phyloP scores from a whole-genome alignment of 2,113 vertebrate species.

The Perca schrenkii region DNA sequence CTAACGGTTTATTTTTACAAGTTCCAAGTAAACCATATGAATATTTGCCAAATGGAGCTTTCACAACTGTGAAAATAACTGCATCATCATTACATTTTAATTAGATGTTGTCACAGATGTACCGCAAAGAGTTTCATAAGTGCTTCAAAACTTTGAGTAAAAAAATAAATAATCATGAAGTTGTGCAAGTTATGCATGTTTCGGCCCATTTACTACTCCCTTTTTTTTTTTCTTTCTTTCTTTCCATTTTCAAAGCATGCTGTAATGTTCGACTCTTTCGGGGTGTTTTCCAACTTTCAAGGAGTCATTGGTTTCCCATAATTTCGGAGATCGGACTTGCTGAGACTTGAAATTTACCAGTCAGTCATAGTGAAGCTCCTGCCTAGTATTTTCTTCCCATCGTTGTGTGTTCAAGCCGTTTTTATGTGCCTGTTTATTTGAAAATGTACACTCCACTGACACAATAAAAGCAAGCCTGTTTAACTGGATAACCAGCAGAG shows the following conservation, averaged over 20 bases:
- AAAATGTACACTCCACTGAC: neutral
- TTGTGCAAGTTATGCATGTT: slow-evolving; percentile 1
- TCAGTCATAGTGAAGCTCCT: neutral
- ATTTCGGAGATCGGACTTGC: neutral
- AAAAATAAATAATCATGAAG: slow-evolving; percentile 4
- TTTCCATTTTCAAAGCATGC: slow-evolving; percentile 1
- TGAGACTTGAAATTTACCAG: slow-evolving; percentile 2
- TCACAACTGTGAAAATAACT: neutral
- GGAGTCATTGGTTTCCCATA: neutral
- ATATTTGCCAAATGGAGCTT: slow-evolving; percentile 10
- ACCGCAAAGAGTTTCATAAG: neutral
- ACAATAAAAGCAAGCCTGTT: neutral
- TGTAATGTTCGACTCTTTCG: neutral
- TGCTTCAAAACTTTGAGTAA: neutral
- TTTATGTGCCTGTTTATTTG: neutral
- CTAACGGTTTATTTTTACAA: neutral
- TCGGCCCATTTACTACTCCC: neutral
- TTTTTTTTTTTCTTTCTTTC: too few species aligned
- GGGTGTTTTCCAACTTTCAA: neutral
- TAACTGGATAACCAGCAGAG: neutral
- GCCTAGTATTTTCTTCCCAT: neutral
- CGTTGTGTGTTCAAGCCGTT: neutral
- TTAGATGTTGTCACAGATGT: neutral
- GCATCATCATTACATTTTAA: neutral
- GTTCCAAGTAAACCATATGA: neutral